Evolutionary conservation across 2,797 vertebrate species (phyloP), one percentile per base, ranked within the genome.

Genomic region (Acrossocheilus fasciatus): DNA sequence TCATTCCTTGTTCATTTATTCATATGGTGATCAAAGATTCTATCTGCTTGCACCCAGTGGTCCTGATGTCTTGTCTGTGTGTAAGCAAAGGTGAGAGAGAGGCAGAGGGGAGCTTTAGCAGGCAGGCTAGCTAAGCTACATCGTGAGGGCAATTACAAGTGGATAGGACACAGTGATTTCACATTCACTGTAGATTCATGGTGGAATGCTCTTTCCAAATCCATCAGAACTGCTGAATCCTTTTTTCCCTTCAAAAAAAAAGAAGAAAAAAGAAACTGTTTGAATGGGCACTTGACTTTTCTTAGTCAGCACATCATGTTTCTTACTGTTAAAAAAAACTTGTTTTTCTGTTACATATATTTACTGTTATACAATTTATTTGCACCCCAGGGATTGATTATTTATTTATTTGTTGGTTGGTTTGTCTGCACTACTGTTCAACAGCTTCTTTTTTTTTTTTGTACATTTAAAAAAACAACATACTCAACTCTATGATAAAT

Each of bases 1-100:
- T 87, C 50, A 90, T 89, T 79, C 36, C 45, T 81, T 81, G 57
- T 74, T 89, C 68, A 86, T 89, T 89, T 82, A 90, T 89, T 88
- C 69, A 84, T 88, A 86, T 12, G 81, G 57, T 84, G 84, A 84
- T 89, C 47, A 73, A 86, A 89, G 79, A 86, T 78, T 89, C 86
- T 82, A 79, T 86, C 36, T 59, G 73, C 45, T 77, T 85, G 85
- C 72, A 86, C 78, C 68, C 54, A 77, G 77, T n/a, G 34, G 54
- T 81, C 73, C 77, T 66, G 57, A 54, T 82, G 72, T 70, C 47
- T 30, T 77, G 87, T 82, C 78, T 62, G 72, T 78, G 41, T 86
- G 79, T 74, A 74, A 88, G 69, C 77, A 75, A 75, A 69, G 57
- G 77, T 75, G 50, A 50, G 26, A 26, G 47, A 73, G 64, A 69